These are phyloP conservation scores for Stomorhina lunata DNA, from an alignment of 2,888 invertebrate species.

Conservation along the genomic window DNA sequence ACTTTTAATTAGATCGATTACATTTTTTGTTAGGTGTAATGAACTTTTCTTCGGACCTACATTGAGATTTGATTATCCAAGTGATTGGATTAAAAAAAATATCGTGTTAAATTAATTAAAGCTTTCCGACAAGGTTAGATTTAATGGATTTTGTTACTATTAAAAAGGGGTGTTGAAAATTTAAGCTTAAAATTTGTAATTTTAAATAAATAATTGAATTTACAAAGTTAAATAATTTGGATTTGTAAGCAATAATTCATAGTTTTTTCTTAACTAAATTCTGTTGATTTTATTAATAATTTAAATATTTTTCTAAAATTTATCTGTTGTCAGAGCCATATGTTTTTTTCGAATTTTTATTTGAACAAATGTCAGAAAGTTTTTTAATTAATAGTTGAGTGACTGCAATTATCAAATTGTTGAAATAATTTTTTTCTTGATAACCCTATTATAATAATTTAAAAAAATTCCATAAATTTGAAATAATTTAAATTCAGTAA, in stretches of 20 bases:
- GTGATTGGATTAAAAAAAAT: too few species aligned
- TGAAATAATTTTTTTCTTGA: neutral
- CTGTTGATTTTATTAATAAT: too few species aligned
- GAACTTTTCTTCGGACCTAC: neutral
- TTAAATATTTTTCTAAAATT: too few species aligned
- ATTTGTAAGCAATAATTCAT: too few species aligned
- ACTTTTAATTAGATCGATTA: constrained; percentile 30
- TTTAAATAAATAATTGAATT: too few species aligned
- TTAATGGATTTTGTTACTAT: too few species aligned
- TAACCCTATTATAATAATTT: constrained; percentile 18
- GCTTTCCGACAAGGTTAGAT: too few species aligned
- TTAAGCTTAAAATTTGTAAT: too few species aligned
- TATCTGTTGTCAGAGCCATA: neutral
- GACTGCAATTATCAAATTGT: neutral
- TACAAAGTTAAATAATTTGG: too few species aligned
- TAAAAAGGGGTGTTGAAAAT: too few species aligned
- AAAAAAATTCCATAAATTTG: constrained; percentile 1
- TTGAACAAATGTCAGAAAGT: neutral
- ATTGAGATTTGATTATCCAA: neutral
- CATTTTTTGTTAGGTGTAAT: constrained; percentile 4
- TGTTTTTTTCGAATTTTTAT: constrained; percentile 2
- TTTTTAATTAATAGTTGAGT: neutral
- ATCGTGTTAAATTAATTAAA: too few species aligned
- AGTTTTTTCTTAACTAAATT: too few species aligned
- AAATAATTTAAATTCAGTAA: constrained; percentile 7